A percentile compares a stretch with the other conserved stretches of the same genome.
Conservation (phyloP, 2,113 vertebrate species). For the Micronycteris hirsuta region DNA sequence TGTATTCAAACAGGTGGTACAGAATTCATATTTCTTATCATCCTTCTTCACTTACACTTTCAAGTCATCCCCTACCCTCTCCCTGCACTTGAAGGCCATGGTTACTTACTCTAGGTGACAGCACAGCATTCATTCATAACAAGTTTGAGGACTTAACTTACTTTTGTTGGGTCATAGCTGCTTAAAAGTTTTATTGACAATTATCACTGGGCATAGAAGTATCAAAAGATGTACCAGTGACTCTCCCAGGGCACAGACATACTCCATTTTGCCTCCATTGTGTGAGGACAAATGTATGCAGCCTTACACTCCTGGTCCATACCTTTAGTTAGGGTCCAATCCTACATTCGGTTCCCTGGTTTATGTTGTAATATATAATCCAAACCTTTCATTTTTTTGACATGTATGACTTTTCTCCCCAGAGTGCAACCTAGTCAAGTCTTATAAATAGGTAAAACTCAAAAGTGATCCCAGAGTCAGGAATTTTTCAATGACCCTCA, state of each 20-base stretch:
- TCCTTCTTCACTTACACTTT: background rate
- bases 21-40: background rate
- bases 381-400: background rate
- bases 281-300: background rate
- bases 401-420: background rate
- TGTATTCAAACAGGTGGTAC: background rate
- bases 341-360: background rate
- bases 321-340: background rate
- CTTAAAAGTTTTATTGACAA: background rate
- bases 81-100: background rate
- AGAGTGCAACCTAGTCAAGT: background rate
- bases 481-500: background rate
- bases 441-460: background rate
- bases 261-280: background rate
- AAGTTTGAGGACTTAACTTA: background rate
- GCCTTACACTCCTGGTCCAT: background rate
- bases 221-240: background rate
- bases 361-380: background rate
- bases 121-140: background rate
- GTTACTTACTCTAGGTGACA: background rate
- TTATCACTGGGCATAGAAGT: background rate
- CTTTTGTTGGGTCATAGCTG: background rate
- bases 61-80: background rate
- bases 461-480: background rate
- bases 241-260: background rate